These are phyloP conservation scores for Sapajus apella DNA, from an alignment of 2,113 vertebrate genomes.

Conservation along the genomic window DNA sequence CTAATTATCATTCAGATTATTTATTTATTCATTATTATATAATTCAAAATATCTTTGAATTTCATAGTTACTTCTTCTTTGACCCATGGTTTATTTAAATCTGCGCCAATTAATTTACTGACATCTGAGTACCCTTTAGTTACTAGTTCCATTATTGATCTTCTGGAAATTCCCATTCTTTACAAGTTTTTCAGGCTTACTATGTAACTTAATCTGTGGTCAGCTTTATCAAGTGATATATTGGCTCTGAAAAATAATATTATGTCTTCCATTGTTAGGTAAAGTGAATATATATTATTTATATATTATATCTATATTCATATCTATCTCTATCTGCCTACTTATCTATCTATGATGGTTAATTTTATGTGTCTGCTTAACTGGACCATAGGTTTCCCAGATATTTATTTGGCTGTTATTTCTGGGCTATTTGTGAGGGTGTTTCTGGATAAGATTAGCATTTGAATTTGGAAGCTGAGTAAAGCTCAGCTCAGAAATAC, in stretches of 20 bases:
- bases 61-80: neutral
- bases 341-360: neutral
- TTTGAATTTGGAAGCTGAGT: neutral
- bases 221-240: neutral
- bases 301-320: neutral
- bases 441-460: neutral
- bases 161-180: neutral
- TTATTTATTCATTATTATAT: neutral
- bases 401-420: neutral
- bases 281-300: neutral
- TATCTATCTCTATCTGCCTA: neutral
- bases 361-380: neutral
- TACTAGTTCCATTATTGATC: neutral
- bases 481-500: neutral
- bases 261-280: neutral
- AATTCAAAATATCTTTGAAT: neutral
- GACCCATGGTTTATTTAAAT: neutral
- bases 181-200: neutral
- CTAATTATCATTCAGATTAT: neutral
- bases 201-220: neutral
- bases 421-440: neutral
- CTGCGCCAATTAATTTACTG: neutral
- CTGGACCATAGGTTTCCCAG: neutral
- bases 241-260: neutral
- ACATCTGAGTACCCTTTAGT: neutral